A percentile compares a stretch with the other conserved stretches of the same genome.
phyloP scores from a whole-genome alignment of 2,888 invertebrate genomes.

The Nycteola revayana region DNA sequence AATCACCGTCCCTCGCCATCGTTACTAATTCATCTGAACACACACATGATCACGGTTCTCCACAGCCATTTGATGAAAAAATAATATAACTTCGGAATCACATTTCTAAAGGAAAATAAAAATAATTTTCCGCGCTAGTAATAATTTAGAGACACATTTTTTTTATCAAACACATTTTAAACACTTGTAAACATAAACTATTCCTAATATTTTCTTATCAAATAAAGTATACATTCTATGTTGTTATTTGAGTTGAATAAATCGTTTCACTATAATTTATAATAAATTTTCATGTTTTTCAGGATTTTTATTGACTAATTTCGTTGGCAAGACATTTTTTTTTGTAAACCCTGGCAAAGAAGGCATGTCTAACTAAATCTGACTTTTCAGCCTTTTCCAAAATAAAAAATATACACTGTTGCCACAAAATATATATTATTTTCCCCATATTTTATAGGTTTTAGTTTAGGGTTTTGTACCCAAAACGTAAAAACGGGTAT shows the following conservation, averaged over 20 bases:
- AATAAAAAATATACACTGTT: no score
- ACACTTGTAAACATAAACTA: not conserved
- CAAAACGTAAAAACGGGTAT: no score
- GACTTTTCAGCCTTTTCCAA: no score
- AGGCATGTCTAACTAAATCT: no score
- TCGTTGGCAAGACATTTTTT: constrained; percentile 26
- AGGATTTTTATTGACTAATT: constrained; percentile 18
- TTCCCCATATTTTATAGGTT: no score
- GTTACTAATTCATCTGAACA: constrained; percentile 25
- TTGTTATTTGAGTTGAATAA: constrained; percentile 2
- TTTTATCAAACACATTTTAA: constrained; percentile 8
- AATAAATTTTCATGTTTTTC: constrained; percentile 25
- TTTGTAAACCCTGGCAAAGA: no score
- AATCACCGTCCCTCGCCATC: constrained; percentile 88
- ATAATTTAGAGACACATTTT: no score
- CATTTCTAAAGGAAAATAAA: constrained; percentile 5
- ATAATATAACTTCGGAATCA: constrained; percentile 7
- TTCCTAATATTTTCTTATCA: no score
- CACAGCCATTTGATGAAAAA: constrained; percentile 15
- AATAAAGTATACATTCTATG: no score
- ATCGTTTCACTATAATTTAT: constrained; percentile 15
- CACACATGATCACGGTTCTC: constrained; percentile 30
- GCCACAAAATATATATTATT: no score
- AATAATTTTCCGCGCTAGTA: not conserved
- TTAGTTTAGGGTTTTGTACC: no score